Evolutionary conservation across 2,113 vertebrate species (phyloP).

Genomic region (Myotis lucifugus): DNA sequence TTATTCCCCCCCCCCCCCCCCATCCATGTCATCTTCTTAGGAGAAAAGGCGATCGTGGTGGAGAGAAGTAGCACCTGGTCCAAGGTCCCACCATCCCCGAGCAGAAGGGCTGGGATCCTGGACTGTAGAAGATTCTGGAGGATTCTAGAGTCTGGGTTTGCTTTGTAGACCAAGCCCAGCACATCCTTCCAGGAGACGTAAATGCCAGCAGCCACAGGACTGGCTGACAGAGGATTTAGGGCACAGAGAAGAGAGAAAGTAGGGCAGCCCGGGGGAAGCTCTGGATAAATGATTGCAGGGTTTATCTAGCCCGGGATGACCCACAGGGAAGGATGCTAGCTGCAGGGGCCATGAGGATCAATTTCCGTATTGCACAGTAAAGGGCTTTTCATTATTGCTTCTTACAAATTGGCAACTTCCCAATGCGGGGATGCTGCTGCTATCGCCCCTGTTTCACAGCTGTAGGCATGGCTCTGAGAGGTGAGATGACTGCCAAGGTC

Average conservation of each 20-base stretch:
- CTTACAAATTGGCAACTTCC: not conserved
- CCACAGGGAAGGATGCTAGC: not conserved
- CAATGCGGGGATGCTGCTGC: not conserved
- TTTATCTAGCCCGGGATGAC: not conserved
- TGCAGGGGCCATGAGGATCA: accelerated
- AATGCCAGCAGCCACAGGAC: not conserved
- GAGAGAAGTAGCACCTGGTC: not conserved
- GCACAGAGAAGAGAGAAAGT: not conserved
- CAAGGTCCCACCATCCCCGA: not conserved
- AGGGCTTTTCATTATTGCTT: not conserved
- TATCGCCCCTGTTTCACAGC: not conserved
- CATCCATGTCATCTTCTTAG: too few species aligned
- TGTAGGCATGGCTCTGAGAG: not conserved
- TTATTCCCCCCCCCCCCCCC: too few species aligned
- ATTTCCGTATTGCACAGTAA: accelerated
- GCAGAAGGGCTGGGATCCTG: not conserved
- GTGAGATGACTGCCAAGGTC: not conserved
- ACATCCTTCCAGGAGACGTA: not conserved
- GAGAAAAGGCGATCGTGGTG: too few species aligned
- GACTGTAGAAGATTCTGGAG: not conserved
- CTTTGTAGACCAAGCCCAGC: not conserved
- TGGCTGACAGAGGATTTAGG: not conserved
- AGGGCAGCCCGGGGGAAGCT: not conserved
- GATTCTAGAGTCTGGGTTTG: not conserved
- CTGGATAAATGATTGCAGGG: not conserved